phyloP scores from a whole-genome alignment of 37 sponge, comb jelly and placozoan species.

The Amphimedon queenslandica region DNA sequence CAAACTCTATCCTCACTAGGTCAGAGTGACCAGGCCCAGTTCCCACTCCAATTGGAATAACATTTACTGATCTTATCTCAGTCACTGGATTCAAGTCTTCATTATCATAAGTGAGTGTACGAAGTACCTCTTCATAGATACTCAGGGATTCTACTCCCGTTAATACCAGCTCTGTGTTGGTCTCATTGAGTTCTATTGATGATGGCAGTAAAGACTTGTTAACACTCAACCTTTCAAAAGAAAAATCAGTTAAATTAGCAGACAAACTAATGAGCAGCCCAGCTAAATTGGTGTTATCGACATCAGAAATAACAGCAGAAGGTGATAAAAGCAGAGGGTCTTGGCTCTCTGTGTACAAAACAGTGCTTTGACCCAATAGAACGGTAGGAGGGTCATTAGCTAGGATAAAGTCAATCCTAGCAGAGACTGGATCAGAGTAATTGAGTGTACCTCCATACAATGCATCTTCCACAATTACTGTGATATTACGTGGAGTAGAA shows the following conservation, averaged over 20 bases:
- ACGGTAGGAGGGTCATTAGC: conserved; percentile 50
- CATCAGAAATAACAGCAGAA: conserved; percentile 33
- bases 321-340: conserved; percentile 6
- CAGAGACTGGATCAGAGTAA: not conserved
- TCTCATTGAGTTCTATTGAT: not conserved
- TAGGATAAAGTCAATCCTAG: conserved; percentile 8
- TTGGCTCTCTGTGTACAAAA: conserved; percentile 49
- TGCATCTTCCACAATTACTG: conserved; percentile 49
- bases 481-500: conserved; percentile 6
- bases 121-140: conserved; percentile 29
- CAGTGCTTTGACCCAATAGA: not conserved
- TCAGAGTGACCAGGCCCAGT: conserved; percentile 18
- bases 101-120: conserved; percentile 54
- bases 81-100: conserved; percentile 12
- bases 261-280: conserved; percentile 18
- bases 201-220: not conserved
- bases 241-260: not conserved
- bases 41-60: conserved; percentile 26
- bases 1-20: conserved; percentile 31
- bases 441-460: conserved; percentile 11
- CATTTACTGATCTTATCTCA: conserved; percentile 28
- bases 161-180: not conserved
- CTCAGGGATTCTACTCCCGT: conserved; percentile 21
- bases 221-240: conserved; percentile 14
- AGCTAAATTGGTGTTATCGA: conserved; percentile 24